Evolutionary conservation across 2,113 vertebrate genomes (phyloP).

Genomic region (Strix uralensis): DNA sequence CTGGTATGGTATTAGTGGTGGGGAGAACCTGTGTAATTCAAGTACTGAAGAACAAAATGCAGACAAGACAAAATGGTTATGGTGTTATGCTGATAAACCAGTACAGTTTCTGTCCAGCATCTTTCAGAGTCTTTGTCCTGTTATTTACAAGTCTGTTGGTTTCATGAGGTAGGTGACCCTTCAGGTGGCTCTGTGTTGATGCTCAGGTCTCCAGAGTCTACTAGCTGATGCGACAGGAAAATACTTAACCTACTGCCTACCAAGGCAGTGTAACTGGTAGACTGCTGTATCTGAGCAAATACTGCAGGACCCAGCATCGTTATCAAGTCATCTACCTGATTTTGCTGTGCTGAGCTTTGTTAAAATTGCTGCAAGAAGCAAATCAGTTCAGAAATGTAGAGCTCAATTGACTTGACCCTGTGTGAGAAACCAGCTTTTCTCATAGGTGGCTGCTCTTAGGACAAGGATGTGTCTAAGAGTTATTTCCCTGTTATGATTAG

Average conservation of each 20-base stretch:
- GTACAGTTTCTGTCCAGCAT: neutral
- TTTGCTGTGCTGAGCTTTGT: accelerated
- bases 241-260: neutral
- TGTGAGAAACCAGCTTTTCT: neutral
- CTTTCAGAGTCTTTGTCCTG: neutral
- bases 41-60: neutral
- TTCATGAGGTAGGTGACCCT: neutral
- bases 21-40: neutral
- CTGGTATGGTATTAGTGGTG: neutral
- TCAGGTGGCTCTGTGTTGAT: neutral
- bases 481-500: neutral
- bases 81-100: neutral
- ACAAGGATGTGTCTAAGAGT: neutral
- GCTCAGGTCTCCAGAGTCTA: neutral
- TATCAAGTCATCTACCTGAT: neutral
- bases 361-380: neutral
- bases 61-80: neutral
- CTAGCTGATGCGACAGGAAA: neutral
- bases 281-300: accelerated
- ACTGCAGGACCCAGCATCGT: accelerated
- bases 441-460: neutral
- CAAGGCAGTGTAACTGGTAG: neutral
- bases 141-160: neutral
- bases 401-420: neutral
- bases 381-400: neutral